A percentile compares a stretch with the other conserved stretches of the same genome.
phyloP scores from a whole-genome alignment of 2,797 vertebrate genomes.

The Crocodylus rhombifer region DNA sequence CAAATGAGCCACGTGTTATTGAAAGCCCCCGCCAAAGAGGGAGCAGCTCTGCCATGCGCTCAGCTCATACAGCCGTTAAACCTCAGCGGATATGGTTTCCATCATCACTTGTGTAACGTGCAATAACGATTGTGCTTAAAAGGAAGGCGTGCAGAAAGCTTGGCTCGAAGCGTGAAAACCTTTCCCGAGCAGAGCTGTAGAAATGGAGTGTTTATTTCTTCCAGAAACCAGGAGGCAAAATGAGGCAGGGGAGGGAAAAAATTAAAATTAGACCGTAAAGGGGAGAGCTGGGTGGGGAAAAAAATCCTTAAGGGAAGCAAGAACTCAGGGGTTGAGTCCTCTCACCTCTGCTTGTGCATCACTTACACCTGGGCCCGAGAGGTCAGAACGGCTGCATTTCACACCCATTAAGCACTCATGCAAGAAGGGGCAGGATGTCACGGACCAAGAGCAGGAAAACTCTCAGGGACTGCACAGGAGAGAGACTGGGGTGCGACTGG shows the following conservation, averaged over 20 bases:
- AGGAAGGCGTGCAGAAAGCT: background rate
- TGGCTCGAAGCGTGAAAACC: constrained; percentile 40
- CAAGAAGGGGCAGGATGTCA: too few relatives aligned
- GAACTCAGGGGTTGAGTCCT: background rate
- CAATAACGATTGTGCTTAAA: constrained; percentile 28
- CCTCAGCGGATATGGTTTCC: constrained; percentile 49
- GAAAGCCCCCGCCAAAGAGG: background rate
- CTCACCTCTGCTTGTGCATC: background rate
- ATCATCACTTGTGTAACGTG: constrained; percentile 31
- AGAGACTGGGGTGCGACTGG: background rate
- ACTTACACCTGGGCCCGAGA: background rate
- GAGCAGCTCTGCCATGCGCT: constrained; percentile 10
- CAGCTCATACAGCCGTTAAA: constrained; percentile 41
- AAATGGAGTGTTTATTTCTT: background rate
- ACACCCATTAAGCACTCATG: too few relatives aligned
- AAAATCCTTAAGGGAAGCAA: background rate
- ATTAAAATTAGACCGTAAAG: background rate
- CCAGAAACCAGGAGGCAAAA: background rate
- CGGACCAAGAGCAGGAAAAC: too few relatives aligned
- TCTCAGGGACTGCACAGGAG: background rate
- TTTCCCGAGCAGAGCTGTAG: background rate
- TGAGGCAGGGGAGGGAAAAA: background rate
- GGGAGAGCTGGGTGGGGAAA: background rate
- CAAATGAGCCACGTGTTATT: constrained; percentile 1
- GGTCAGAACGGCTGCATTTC: too few relatives aligned